Evolutionary conservation across 1,140 invertebrate species (phyloP).

Genomic region (Lasaia peninsularis): DNA sequence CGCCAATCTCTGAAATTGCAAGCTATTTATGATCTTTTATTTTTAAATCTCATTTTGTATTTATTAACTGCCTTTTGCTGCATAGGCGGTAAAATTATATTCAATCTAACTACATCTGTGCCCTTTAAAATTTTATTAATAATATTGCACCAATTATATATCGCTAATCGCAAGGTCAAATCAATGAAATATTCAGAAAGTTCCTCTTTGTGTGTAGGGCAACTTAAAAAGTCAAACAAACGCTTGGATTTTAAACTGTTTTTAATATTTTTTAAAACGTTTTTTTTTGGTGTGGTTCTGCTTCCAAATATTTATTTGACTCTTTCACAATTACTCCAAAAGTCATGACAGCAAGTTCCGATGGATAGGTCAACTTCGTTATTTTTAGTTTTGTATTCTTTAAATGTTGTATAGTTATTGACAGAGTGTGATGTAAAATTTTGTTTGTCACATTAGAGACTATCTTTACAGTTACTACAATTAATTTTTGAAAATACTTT

Average conservation of each 20-base stretch:
- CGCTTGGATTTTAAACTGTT: not conserved
- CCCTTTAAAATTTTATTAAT: not conserved
- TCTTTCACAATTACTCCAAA: too few relatives aligned
- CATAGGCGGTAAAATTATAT: not conserved
- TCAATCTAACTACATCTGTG: not conserved
- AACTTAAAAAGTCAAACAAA: not conserved
- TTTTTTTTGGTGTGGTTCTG: not conserved
- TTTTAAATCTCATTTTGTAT: not conserved
- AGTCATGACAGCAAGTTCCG: too few relatives aligned
- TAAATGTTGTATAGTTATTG: too few relatives aligned
- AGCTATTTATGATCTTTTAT: too few relatives aligned
- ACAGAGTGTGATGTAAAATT: too few relatives aligned
- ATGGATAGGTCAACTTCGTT: too few relatives aligned
- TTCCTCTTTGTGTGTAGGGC: not conserved
- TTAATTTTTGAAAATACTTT: too few relatives aligned
- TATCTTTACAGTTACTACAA: too few relatives aligned
- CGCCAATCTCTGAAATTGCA: too few relatives aligned
- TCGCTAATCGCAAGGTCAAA: not conserved
- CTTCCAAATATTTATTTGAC: too few relatives aligned
- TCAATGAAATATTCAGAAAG: not conserved
- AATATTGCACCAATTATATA: not conserved
- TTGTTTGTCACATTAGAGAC: too few relatives aligned
- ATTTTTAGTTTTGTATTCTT: too few relatives aligned
- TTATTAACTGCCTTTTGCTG: not conserved
- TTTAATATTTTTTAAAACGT: not conserved